Base-by-base conservation (phyloP, 2,113 vertebrate genomes). In the Crocuta crocuta region DNA sequence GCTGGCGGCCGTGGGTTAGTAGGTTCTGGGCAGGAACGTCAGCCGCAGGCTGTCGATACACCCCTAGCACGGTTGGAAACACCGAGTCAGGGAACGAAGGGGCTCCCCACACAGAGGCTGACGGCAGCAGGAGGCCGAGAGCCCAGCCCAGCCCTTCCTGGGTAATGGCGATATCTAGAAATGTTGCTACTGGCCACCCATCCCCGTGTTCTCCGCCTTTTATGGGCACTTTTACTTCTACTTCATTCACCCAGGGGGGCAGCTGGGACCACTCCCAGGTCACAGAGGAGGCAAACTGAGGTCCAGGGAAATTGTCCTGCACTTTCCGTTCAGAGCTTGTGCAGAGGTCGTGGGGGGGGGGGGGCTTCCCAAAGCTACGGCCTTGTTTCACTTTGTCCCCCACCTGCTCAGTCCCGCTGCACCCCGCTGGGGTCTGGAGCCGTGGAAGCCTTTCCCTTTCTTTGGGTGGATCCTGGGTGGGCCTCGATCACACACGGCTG, bases 401-500 rank as follows among this genome's bases (percentile, higher is more conserved):
- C 7, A 0, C 28, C 2, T 19, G 35, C 66, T 28, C 7, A 1
- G 9, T 28, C 79, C 80, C 3, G 2, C 24, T 39, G 50, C 68
- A 5, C 15, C 19, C 17, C 0, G 55, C 33, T 68, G n/a, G 74
- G 7, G 28, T 10, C 68, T 4, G 24, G 43, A 68, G 8, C 45
- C 21, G 5, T 5, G 3, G 79, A 24, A 7, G 3, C 16, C 33
- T 21, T 28, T 19, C 17, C n/a, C 26, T 1, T 12, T 1, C 26
- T 1, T 12, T 1, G 16, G 21, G 45, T 4, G 10, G 28, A 16
- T 11, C 31, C 8, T 0, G 13, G 21, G 35, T 6, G 0, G 0
- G 6, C 35, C 7, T 70, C 4, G 5, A 3, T 19, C 0, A 0
- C 17, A 7, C 2, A 8, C 1, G 13, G 10, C 26, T 2, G 24